phyloP scores from a whole-genome alignment of 2,113 vertebrate species.

The Trogon surrucura region DNA sequence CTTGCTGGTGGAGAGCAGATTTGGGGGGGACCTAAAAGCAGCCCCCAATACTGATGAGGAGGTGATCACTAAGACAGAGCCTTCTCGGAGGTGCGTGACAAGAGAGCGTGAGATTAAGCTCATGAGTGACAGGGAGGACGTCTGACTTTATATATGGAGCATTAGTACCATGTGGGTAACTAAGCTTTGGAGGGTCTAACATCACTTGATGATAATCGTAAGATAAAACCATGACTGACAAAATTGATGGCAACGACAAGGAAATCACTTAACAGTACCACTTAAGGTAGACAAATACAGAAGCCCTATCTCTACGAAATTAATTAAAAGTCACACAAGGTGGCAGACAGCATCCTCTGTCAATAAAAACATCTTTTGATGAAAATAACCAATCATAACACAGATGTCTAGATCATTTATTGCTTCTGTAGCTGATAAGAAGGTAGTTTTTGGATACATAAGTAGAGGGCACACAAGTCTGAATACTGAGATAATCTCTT shows the following conservation, averaged over 20 bases:
- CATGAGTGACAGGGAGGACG: accelerated
- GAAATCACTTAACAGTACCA: not conserved
- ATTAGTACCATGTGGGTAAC: not conserved
- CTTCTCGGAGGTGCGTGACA: accelerated
- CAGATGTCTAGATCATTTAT: not conserved
- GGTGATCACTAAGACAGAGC: not conserved
- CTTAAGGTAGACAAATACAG: not conserved
- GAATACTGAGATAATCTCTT: not conserved
- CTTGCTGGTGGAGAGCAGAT: not conserved
- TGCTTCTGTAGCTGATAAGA: not conserved
- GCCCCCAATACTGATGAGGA: not conserved
- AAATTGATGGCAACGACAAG: not conserved
- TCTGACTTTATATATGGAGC: not conserved
- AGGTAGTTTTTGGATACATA: not conserved
- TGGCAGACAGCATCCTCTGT: not conserved
- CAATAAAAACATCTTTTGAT: not conserved
- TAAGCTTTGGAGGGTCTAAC: not conserved
- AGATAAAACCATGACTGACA: not conserved
- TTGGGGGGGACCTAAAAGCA: not conserved
- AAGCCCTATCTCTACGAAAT: not conserved
- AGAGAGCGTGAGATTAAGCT: not conserved
- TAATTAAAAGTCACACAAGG: not conserved
- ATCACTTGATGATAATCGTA: not conserved
- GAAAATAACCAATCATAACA: not conserved
- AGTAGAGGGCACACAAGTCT: not conserved